Base-by-base conservation (phyloP, 30 jellyfish, hydroid and myxozoan species). In the Sanderia malayensis region DNA sequence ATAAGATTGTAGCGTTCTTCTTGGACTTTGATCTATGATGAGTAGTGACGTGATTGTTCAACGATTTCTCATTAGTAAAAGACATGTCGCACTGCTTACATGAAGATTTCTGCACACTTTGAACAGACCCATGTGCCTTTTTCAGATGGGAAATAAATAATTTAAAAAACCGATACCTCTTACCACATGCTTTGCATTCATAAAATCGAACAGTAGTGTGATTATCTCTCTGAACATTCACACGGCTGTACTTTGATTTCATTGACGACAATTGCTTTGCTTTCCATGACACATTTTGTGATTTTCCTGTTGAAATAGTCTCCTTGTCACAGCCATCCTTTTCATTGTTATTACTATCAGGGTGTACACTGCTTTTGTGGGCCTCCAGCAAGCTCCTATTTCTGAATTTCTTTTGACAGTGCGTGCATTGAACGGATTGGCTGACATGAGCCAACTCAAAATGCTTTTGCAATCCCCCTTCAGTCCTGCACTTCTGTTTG, bases 401-500 rank as follows among this genome's bases (percentile, higher is more conserved):
- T 59, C 21, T 74, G 70, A 60, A 60, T 18, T 46, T 61, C 24
- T 41, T 61, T 28, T 29, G 30, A 30, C 78, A 74, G 0, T 32
- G 10, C 31, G 21, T 53, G 27, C 86, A 60, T 0, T 61, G 0
- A 9, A 62, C 60, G 19, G 33, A 61, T 65, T 31, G 22, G 27
- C 44, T 26, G 1, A 77, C 46, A 27, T 74, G 86, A 59, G 26
- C 76, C 32, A 69, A 33, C 30, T 74, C 86, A 46, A 74, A 74
- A 46, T 74, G 86, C 44, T 60, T 74, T 25, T 74, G 86, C 61
- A 74, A 61, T 26, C 86, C 86, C 13, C 61, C 61, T 44, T 74
- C 86, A 10, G 86, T 74, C 25, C 86, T 68, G 58, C 86, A 74
- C 31, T 67, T 66, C 23, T 74, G 61, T 70, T 74, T 74, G 76